Base-by-base conservation (phyloP, 2,888 invertebrate genomes). In the Drosophila percnosoma region DNA sequence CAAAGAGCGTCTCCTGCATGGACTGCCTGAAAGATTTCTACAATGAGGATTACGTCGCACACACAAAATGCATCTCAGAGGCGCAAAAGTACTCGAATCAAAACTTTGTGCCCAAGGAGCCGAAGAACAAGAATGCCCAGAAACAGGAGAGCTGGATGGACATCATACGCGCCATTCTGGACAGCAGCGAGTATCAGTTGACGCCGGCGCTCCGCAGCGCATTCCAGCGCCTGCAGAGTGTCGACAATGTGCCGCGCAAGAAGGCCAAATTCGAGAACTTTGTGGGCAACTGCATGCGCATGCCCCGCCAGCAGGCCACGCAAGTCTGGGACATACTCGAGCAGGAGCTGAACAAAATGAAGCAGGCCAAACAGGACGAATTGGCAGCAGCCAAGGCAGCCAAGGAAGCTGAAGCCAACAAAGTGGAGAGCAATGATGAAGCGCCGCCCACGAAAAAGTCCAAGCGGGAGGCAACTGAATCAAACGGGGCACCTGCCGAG, bases 1-100 rank as follows among this genome's bases (percentile, higher is more conserved):
- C 94, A 57, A 95, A 96, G 76, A 95, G 95, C 82, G 93, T 98
- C 52, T 97, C 98, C 1, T 99, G 99, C 93, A 96, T 99, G 92
- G 99, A 99, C 92, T 99, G 99, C 92, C 95, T 96, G 59, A 97
- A 97, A 93, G 98, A 98, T 93, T 99, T 85, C 92, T 96, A 97
- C 85, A 96, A 95, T 4, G 95, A 96, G 68, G 96, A 96, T 15
- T 98, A 97, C 93, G 95, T 94, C 51, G 93, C 93, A 1, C 98
- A 98, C 91, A 96, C 94, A n/a, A 97, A 97, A 93, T 98, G 98
- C 93, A 94, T 98, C 57, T 95, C 96, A 0, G 96, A 99, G 93
- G 96, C 96, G 34, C 96, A 98, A 92, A 96, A 98, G 82, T 99
- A 99, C 91, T 96, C 97, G 10, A 97, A 96, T 0, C 97, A 89